Evolutionary conservation across 2,888 invertebrate species (phyloP), one percentile per base, ranked within the genome.

Genomic region (Epinotia brunnichana): DNA sequence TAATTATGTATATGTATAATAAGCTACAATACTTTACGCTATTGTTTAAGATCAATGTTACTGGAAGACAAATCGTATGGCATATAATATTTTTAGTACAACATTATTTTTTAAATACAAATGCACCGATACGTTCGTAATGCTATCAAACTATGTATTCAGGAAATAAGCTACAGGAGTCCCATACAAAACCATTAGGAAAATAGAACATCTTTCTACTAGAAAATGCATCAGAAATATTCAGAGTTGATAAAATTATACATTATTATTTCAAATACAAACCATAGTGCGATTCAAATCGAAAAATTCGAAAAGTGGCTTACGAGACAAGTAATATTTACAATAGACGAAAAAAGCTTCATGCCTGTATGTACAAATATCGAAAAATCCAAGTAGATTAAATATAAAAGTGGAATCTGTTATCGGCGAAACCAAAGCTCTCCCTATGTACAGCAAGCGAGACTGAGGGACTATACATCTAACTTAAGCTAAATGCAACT

Each of bases 61-160:
- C 88, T 94, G 93, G 93, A 94, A 94, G 93, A 94, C 93, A 93
- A 93, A 91, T 93, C 90, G 93, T 93, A 93, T 93, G 93, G 93
- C 93, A 90, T 92, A 92, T 85, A 89, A 92, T 92, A 91, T 84
- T 87, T 82, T 88, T 89, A 88, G 86, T 90, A 89, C 85, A 86
- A 85, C 83, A 83, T 85, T 80, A 83, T 87, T 82, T 86, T 85
- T 85, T 84, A 81, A 90, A 89, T 91, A 90, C 83, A 89, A 90
- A 90, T 88, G 90, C 91, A 92, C 90, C 91, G 88, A 91, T 86
- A 88, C 87, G 84, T 87, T 88, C 84, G 85, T 89, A 85, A 90
- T 82, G 85, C 92, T 92, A 92, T 83, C 77, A 87, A 89, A 88
- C 87, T 90, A 90, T 57, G 35, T 35, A 35, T 90, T 85, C 87